Base-by-base conservation (phyloP, 1,140 invertebrate species). In the Epicauta chinensis region DNA sequence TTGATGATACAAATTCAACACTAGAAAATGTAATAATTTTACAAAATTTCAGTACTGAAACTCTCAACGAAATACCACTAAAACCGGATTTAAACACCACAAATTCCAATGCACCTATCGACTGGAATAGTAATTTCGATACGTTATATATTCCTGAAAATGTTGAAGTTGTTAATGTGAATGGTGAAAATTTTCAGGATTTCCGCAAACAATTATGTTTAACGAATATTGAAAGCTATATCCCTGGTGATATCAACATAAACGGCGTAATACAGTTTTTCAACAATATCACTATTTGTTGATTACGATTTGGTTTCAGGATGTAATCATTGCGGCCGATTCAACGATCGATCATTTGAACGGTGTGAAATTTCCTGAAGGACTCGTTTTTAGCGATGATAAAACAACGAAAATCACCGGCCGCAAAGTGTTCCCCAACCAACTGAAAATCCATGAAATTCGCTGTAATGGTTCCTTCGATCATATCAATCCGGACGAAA, bases 341-440 rank as follows among this genome's bases (percentile, higher is more conserved):
- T 36, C 71, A 14, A 55, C 64, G 14, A 61, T 69, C 13, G 52
- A 58, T 12, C 55, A 56, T 17, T 62, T 78, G n/a, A 77, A 77
- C 55, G 54, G 60, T 9, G 49, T 77, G 2, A 65, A 57, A 48
- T 78, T 73, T 58, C 76, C 75, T 0, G 59, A 68, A 10, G 72
- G 74, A 12, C 77, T 66, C 51, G 54, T 77, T 0, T 66, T 67
- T 52, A 15, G 17, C 0, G 47, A 56, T 16, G 17, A 47, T 11
- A 47, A 6, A 47, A 45, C n/a, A 40, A 13, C 30, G 37, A 56
- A 43, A 11, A 45, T 55, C n/a, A 53, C 56, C 38, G 69, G 66
- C 0, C 51, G 60, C 30, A 77, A 76, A 54, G 64, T 60, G 40
- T 77, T 77, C 46, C 39, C 31, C 3, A 57, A 55, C 39, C 40